These are phyloP conservation scores for Vireo griseus DNA, from an alignment of 2,797 vertebrate species.

Conservation along the genomic window DNA sequence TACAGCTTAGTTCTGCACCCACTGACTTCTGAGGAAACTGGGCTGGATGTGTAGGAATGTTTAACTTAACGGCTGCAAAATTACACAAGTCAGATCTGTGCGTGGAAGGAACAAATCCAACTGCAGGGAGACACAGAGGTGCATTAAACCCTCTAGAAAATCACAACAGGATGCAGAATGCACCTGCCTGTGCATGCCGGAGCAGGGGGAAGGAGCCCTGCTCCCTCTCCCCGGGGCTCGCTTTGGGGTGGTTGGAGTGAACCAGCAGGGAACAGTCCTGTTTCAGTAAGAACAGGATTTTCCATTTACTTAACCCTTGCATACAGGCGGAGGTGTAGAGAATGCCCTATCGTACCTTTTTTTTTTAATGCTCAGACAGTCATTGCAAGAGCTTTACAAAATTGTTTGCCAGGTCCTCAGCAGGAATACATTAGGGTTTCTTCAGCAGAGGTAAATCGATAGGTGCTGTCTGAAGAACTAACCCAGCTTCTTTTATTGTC, in stretches of 20 bases:
- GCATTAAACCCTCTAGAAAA: slow-evolving; percentile 28
- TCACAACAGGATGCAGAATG: slow-evolving; percentile 18
- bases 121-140: slow-evolving; percentile 1
- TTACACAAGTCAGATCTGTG: neutral
- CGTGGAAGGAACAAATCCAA: neutral
- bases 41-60: neutral
- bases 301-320: slow-evolving; percentile 28
- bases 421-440: neutral
- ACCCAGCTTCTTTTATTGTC: neutral
- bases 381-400: neutral
- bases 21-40: slow-evolving; percentile 22
- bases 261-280: slow-evolving; percentile 5
- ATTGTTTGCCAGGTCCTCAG: slow-evolving; percentile 14
- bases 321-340: neutral
- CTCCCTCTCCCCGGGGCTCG: neutral
- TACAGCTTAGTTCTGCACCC: neutral
- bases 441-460: neutral
- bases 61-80: neutral
- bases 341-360: neutral
- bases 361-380: neutral
- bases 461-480: neutral
- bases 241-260: slow-evolving; percentile 30
- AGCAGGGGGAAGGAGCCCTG: neutral
- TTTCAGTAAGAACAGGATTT: slow-evolving; percentile 31
- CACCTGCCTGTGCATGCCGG: slow-evolving; percentile 13